Percentiles rank a stretch among this genome's conserved stretches.
Conservation (phyloP, 2,113 vertebrate genomes). For the Salvelinus sp. region DNA sequence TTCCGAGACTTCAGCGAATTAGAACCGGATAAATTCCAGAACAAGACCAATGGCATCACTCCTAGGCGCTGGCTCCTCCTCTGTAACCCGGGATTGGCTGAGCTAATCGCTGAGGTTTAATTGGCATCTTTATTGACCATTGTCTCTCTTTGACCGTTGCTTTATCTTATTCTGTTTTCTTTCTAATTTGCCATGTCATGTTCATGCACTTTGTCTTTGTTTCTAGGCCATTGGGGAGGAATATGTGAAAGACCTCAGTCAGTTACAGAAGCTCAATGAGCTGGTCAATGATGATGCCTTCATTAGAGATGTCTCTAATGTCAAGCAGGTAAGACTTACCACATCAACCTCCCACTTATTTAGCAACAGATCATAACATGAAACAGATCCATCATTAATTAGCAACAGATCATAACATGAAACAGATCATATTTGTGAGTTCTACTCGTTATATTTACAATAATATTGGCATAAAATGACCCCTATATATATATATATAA, state of each 20-base stretch:
- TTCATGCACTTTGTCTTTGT: background rate
- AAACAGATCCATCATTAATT: too few species aligned
- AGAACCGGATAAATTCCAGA: slow-evolving; percentile 94
- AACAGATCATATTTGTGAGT: too few species aligned
- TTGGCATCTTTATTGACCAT: too few species aligned
- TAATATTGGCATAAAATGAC: too few species aligned
- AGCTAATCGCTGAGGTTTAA: slow-evolving; percentile 90
- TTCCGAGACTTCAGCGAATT: slow-evolving; percentile 88
- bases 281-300: slow-evolving; percentile 80
- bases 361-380: too few species aligned
- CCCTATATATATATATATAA: too few species aligned
- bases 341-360: too few species aligned
- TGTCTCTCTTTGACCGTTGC: too few species aligned
- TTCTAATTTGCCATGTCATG: too few species aligned
- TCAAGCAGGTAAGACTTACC: slow-evolving; percentile 85
- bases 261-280: slow-evolving; percentile 80
- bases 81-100: slow-evolving; percentile 93
- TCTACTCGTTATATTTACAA: too few species aligned
- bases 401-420: too few species aligned
- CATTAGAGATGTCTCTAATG: slow-evolving; percentile 85
- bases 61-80: slow-evolving; percentile 94
- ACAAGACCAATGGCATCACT: slow-evolving; percentile 98
- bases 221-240: slow-evolving; percentile 90
- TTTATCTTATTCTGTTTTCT: too few species aligned
- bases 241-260: slow-evolving; percentile 88